A percentile compares a stretch with the other conserved stretches of the same genome.
phyloP scores from a whole-genome alignment of 2,888 invertebrate species.

The Pseudococcus viburni region DNA sequence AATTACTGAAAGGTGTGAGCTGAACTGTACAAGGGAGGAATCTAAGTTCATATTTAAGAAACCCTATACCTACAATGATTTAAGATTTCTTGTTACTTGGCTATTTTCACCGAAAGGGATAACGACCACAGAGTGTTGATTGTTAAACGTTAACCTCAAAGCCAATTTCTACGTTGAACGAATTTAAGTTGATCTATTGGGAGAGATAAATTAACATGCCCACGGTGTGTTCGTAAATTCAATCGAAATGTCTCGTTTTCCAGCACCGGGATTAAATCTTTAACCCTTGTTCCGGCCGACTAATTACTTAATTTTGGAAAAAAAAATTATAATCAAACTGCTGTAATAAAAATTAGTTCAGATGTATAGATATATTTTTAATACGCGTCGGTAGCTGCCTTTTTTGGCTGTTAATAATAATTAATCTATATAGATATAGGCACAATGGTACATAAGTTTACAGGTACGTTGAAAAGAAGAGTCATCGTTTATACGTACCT shows the following conservation, averaged over 20 bases:
- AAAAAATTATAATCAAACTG: neutral
- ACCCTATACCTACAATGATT: conserved; percentile 55
- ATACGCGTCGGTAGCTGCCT: too few relatives aligned
- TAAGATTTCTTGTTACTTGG: conserved; percentile 15
- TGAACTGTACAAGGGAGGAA: too few relatives aligned
- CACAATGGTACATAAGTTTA: too few relatives aligned
- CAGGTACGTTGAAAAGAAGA: neutral
- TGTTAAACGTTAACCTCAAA: conserved; percentile 65
- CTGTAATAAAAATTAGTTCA: too few relatives aligned
- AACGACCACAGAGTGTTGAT: conserved; percentile 59
- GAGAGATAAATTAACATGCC: conserved; percentile 63
- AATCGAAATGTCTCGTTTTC: conserved; percentile 56
- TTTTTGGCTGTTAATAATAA: neutral
- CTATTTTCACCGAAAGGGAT: conserved; percentile 59
- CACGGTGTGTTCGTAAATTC: conserved; percentile 58
- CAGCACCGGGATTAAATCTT: neutral
- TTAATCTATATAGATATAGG: conserved; percentile 13
- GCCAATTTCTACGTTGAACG: conserved; percentile 63
- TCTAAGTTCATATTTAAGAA: conserved; percentile 57
- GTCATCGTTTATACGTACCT: neutral
- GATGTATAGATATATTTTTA: too few relatives aligned
- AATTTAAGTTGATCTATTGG: conserved; percentile 64
- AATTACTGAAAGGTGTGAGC: too few relatives aligned
- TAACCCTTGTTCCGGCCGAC: neutral
- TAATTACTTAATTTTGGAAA: neutral